phyloP scores from a whole-genome alignment of 2,113 vertebrate genomes.

The Oostethus manadensis region DNA sequence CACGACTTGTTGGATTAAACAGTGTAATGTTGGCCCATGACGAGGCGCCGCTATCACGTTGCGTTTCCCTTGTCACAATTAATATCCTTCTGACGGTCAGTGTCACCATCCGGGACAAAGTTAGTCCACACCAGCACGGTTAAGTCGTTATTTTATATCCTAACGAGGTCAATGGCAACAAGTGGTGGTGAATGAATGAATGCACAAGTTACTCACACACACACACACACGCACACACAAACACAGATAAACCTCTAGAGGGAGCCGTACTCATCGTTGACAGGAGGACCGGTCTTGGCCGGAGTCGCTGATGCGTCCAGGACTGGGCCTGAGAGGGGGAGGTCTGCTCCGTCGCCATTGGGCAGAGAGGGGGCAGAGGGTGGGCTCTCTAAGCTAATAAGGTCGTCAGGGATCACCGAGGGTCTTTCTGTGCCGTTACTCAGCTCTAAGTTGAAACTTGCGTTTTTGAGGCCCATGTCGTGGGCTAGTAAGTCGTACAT shows the following conservation, averaged over 20 bases:
- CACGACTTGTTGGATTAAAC: too few relatives aligned
- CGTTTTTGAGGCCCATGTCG: conserved; percentile 51
- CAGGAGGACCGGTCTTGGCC: conserved; percentile 82
- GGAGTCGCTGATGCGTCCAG: conserved; percentile 92
- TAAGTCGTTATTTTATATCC: too few relatives aligned
- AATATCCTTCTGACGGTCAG: conserved; percentile 14
- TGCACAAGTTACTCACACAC: conserved; percentile 48
- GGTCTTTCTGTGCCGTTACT: conserved; percentile 69
- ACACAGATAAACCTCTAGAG: conserved; percentile 74
- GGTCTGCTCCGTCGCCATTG: conserved; percentile 89
- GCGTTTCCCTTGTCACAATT: not conserved
- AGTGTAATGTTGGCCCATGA: too few relatives aligned
- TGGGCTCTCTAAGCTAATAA: conserved; percentile 75
- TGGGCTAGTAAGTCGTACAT: conserved; percentile 55
- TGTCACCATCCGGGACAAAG: too few relatives aligned
- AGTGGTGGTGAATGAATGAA: conserved; percentile 70
- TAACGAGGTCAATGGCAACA: conserved; percentile 58
- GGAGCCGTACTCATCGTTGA: conserved; percentile 89
- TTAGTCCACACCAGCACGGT: conserved; percentile 6
- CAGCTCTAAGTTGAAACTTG: conserved; percentile 75
- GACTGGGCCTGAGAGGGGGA: conserved; percentile 87
- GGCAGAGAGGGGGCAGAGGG: conserved; percentile 76
- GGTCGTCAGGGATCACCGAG: conserved; percentile 62
- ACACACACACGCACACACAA: conserved; percentile 35
- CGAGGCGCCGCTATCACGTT: too few relatives aligned